These are phyloP conservation scores for Mormyrus hasselquistii DNA, from an alignment of 2,797 vertebrate species.

Conservation along the genomic window DNA sequence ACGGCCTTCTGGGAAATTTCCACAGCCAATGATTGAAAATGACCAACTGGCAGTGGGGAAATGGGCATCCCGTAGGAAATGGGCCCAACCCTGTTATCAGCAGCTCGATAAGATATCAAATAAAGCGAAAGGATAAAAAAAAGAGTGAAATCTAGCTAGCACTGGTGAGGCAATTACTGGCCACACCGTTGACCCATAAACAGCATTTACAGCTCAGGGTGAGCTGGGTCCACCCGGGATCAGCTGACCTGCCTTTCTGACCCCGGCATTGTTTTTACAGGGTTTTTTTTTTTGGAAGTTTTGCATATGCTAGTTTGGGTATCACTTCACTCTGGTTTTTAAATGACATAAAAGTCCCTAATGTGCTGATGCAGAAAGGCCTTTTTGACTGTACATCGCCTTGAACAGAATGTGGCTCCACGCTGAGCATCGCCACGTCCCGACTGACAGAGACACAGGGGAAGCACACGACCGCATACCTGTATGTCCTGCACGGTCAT, in stretches of 20 bases:
- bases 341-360: slow-evolving; percentile 3
- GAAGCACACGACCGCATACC: neutral
- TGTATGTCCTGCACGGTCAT: neutral
- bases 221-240: neutral
- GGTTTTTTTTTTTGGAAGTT: slow-evolving; percentile 28
- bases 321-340: slow-evolving; percentile 22
- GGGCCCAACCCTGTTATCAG: neutral
- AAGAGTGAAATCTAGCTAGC: neutral
- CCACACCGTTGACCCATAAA: neutral
- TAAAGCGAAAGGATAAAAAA: neutral
- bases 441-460: too few species aligned
- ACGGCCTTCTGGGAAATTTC: slow-evolving; percentile 8
- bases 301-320: slow-evolving; percentile 17
- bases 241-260: neutral
- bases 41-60: neutral
- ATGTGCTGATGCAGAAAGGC: neutral
- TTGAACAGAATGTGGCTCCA: neutral
- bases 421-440: neutral
- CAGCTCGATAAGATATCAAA: neutral
- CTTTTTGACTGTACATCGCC: neutral
- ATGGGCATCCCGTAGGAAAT: neutral
- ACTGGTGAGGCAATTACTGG: neutral
- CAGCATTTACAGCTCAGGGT: neutral
- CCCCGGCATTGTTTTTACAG: slow-evolving; percentile 24
- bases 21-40: neutral